These are phyloP conservation scores for Eulemur rufifrons DNA, from an alignment of 2,113 vertebrate species.

Conservation along the genomic window DNA sequence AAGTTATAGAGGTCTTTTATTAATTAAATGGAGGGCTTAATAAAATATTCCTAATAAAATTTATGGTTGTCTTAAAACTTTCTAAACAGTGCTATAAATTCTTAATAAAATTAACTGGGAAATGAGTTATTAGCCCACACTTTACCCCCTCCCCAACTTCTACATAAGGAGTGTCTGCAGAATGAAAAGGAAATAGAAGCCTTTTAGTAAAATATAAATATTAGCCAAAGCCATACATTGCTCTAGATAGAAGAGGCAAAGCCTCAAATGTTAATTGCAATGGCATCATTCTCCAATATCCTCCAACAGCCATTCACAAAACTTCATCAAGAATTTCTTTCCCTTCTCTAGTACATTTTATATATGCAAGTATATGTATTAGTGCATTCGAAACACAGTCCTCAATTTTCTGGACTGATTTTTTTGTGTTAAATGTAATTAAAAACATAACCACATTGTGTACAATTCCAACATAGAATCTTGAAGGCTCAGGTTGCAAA, in stretches of 20 bases:
- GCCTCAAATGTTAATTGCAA: conserved; percentile 32
- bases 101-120: conserved; percentile 83
- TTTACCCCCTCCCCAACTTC: conserved; percentile 66
- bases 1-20: conserved; percentile 79
- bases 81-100: conserved; percentile 81
- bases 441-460: background rate
- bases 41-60: conserved; percentile 85
- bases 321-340: background rate
- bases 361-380: background rate
- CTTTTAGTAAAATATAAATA: conserved; percentile 77
- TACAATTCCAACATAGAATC: background rate
- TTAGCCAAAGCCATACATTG: conserved; percentile 56
- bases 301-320: background rate
- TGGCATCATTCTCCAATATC: background rate
- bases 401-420: background rate
- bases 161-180: conserved; percentile 42
- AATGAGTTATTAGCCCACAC: conserved; percentile 81
- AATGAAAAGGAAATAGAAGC: conserved; percentile 69
- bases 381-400: conserved; percentile 24
- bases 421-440: background rate
- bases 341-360: background rate
- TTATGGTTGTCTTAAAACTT: conserved; percentile 84
- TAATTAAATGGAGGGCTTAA: conserved; percentile 81
- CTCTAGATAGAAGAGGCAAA: background rate
- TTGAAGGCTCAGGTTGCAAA: background rate